These are phyloP conservation scores for Pasiphila rectangulata DNA, from an alignment of 2,888 invertebrate species.

Conservation along the genomic window DNA sequence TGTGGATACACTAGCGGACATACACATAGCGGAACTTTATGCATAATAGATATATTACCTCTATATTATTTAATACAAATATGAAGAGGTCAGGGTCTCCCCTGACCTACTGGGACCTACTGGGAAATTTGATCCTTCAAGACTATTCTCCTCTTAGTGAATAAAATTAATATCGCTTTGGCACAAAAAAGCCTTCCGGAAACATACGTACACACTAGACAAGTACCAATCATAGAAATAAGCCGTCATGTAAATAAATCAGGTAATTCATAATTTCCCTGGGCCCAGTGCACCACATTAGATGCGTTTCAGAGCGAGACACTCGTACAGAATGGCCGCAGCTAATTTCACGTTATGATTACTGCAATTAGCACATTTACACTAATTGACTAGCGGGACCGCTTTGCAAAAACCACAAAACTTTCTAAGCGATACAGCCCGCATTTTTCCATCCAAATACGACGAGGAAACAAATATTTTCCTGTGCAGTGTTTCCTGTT, in stretches of 20 bases:
- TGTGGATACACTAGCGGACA: no score
- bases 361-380: slow-evolving; percentile 31
- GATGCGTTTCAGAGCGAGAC: slow-evolving; percentile 31
- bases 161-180: no score
- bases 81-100: no score
- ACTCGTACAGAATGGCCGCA: slow-evolving; percentile 20
- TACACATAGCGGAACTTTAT: background rate
- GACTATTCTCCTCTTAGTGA: no score
- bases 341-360: slow-evolving; percentile 41
- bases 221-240: no score
- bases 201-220: no score
- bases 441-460: slow-evolving; percentile 17
- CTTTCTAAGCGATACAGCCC: slow-evolving; percentile 15
- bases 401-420: slow-evolving; percentile 17
- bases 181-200: no score
- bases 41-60: no score
- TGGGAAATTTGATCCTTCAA: background rate
- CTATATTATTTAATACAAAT: no score
- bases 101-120: no score
- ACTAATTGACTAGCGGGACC: slow-evolving; percentile 30
- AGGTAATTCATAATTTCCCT: background rate
- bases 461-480: slow-evolving; percentile 8
- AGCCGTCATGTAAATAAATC: no score
- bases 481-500: background rate
- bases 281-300: slow-evolving; percentile 25